Evolutionary conservation across 2,797 vertebrate genomes (phyloP).

Genomic region (Alosa sapidissima): DNA sequence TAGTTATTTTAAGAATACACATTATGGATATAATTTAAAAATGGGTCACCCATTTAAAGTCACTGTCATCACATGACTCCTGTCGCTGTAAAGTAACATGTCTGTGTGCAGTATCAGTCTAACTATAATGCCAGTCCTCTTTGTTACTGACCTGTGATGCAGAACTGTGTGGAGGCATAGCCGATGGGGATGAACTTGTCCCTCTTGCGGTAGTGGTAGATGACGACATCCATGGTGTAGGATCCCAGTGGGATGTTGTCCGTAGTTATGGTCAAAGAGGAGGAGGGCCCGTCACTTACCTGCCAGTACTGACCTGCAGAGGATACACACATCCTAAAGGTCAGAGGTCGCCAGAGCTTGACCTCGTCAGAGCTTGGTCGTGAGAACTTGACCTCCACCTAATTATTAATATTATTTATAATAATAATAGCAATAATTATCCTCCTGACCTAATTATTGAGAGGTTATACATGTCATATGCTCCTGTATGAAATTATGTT

Average conservation of each 20-base stretch:
- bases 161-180: conserved; percentile 82
- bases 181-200: conserved; percentile 90
- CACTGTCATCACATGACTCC: neutral
- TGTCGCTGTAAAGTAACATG: neutral
- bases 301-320: conserved; percentile 89
- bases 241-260: conserved; percentile 80
- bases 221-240: conserved; percentile 86
- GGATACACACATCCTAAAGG: neutral
- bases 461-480: neutral
- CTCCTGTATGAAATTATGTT: neutral
- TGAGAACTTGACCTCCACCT: too few species aligned
- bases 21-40: neutral
- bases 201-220: conserved; percentile 87
- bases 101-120: neutral
- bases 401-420: too few species aligned
- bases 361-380: neutral
- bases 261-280: conserved; percentile 81
- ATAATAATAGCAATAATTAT: too few species aligned
- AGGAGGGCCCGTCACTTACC: conserved; percentile 82
- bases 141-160: conserved; percentile 81
- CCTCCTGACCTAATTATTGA: neutral
- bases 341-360: neutral
- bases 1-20: neutral
- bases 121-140: neutral
- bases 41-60: neutral